Percentiles rank a stretch among this genome's conserved stretches.
These are phyloP conservation scores for Anthoptus insignis DNA, from an alignment of 2,888 invertebrate genomes.

Conservation along the genomic window DNA sequence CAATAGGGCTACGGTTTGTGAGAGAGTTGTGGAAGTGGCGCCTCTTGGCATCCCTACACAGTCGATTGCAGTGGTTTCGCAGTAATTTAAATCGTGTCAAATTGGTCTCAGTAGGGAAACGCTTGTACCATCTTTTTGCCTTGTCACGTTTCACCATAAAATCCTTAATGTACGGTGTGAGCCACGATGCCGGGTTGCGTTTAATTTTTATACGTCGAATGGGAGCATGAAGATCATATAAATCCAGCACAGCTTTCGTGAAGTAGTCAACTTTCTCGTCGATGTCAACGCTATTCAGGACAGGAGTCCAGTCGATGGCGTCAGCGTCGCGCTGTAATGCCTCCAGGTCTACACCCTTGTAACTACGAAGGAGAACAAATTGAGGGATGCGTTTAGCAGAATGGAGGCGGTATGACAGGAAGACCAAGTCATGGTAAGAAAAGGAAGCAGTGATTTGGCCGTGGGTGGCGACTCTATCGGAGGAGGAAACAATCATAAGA, in stretches of 20 bases:
- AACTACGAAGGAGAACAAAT: conserved; percentile 9
- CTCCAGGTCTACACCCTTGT: neutral
- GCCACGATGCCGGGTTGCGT: neutral
- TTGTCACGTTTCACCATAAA: neutral
- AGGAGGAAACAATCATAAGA: conserved; percentile 12
- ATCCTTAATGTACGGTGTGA: neutral
- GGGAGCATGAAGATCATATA: neutral
- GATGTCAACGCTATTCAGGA: neutral
- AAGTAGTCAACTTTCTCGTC: neutral
- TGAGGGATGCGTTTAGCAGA: conserved; percentile 1
- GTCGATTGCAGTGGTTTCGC: neutral
- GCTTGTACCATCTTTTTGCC: neutral
- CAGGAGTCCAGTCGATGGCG: conserved; percentile 11
- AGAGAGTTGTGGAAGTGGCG: neutral
- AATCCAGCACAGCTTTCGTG: neutral
- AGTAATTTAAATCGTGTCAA: neutral
- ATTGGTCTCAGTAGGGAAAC: neutral
- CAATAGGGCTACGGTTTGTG: neutral
- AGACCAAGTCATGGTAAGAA: conserved; percentile 20
- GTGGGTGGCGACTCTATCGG: conserved; percentile 2
- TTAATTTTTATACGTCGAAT: neutral
- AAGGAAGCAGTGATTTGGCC: conserved; percentile 12
- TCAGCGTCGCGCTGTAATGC: neutral
- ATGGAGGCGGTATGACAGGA: conserved; percentile 7
- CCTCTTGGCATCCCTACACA: neutral